These are phyloP conservation scores for Takifugu rubripes DNA, from an alignment of 2,797 vertebrate genomes.

Conservation along the genomic window DNA sequence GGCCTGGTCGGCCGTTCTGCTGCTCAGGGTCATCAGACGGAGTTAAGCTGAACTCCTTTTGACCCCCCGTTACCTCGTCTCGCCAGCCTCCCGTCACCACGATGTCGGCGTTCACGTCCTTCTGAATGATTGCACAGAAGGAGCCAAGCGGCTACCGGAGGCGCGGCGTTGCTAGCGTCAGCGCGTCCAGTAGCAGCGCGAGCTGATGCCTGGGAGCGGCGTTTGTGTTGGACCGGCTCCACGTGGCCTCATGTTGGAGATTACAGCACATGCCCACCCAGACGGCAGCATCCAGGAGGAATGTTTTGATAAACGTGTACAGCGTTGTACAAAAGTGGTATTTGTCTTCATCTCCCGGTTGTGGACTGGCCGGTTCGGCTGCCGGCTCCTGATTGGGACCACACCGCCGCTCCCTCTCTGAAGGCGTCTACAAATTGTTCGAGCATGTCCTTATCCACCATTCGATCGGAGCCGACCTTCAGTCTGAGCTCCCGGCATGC, in stretches of 20 bases:
- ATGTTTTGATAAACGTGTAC: slow-evolving; percentile 72
- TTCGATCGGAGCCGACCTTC: slow-evolving; percentile 48
- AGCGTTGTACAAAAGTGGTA: slow-evolving; percentile 37
- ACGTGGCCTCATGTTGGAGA: slow-evolving; percentile 73
- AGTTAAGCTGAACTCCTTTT: slow-evolving; percentile 33
- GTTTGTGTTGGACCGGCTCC: slow-evolving; percentile 69
- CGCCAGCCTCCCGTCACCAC: background rate
- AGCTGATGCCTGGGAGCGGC: slow-evolving; percentile 40
- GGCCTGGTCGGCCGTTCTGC: slow-evolving; percentile 24
- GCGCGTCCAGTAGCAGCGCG: slow-evolving; percentile 23
- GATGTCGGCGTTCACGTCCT: background rate
- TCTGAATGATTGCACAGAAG: background rate
- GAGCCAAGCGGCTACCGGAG: background rate
- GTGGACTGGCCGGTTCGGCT: background rate
- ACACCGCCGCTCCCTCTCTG: slow-evolving; percentile 32
- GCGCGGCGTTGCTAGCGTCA: background rate
- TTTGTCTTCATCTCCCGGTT: slow-evolving; percentile 18
- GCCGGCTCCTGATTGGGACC: slow-evolving; percentile 27
- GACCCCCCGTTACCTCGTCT: slow-evolving; percentile 23
- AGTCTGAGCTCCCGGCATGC: slow-evolving; percentile 39
- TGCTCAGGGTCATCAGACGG: slow-evolving; percentile 28
- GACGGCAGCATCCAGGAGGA: slow-evolving; percentile 62
- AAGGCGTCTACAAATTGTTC: slow-evolving; percentile 55
- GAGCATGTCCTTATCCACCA: slow-evolving; percentile 56
- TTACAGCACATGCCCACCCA: slow-evolving; percentile 70